Conservation (phyloP, 2,888 invertebrate genomes). For the Chloroclystis v-ata region DNA sequence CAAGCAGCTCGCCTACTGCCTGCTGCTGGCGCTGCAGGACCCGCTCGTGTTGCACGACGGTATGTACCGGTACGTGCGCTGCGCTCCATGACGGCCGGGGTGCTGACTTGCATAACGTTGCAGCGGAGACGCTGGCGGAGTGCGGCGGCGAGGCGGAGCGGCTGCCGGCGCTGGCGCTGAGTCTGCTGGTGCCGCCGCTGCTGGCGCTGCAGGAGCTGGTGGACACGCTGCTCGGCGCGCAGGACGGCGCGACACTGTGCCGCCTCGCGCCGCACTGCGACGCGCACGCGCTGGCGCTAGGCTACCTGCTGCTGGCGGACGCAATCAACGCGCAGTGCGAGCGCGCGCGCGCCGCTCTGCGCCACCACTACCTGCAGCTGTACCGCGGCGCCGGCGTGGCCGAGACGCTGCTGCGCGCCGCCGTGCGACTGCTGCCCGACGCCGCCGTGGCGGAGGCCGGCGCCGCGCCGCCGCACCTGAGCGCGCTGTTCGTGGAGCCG, state of each 20-base stretch:
- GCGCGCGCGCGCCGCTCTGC: slow-evolving; percentile 82
- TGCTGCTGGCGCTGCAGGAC: slow-evolving; percentile 34
- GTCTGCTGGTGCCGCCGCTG: slow-evolving; percentile 33
- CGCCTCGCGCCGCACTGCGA: slow-evolving; percentile 77
- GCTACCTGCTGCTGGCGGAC: slow-evolving; percentile 86
- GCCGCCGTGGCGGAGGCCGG: slow-evolving; percentile 25
- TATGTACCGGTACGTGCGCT: slow-evolving; percentile 31
- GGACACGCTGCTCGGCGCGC: slow-evolving; percentile 23
- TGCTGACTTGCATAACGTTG: background rate
- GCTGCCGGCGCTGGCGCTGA: slow-evolving; percentile 31
- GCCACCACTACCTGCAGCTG: slow-evolving; percentile 82
- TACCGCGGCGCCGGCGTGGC: slow-evolving; percentile 31
- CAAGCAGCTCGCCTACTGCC: slow-evolving; percentile 41
- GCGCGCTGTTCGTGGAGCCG: slow-evolving; percentile 20
- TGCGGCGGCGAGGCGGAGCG: slow-evolving; percentile 27
- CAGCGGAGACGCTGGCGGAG: slow-evolving; percentile 40
- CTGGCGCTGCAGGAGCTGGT: slow-evolving; percentile 37
- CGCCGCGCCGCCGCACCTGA: background rate
- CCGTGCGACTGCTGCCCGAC: slow-evolving; percentile 50
- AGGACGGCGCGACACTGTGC: slow-evolving; percentile 71
- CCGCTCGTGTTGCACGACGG: slow-evolving; percentile 48
- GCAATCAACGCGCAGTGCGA: slow-evolving; percentile 81
- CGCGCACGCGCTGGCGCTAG: slow-evolving; percentile 77
- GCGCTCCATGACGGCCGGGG: background rate
- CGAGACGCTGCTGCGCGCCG: background rate